Evolutionary conservation across 2,113 vertebrate species (phyloP), one percentile per base, ranked within the genome.

Genomic region (Larimichthys polyactis): DNA sequence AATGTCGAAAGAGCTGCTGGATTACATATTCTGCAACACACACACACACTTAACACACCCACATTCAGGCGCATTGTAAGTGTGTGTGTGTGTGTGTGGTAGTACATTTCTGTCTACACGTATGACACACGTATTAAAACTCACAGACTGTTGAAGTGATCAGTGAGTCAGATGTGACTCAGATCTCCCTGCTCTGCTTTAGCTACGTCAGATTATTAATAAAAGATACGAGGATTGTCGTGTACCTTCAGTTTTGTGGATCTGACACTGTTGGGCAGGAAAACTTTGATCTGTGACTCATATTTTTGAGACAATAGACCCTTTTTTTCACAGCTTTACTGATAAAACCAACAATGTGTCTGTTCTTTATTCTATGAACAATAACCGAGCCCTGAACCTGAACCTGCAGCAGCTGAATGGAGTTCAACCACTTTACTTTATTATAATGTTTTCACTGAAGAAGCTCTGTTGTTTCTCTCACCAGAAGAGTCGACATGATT

Each of bases 1-100:
- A 92, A 93, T 94, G 90, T 72, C 0, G 80, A 88, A 75, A 82
- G 62, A 86, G 82, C 32, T 8, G 91, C 58, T 89, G 83, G 86
- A 87, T 86, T 77, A 81, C 89, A 94, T 92, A 77, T 72, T 90
- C 54, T 58, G 43, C 64, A 49, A 20, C 65, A 67, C 51, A 49
- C 43, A 49, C 43, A 27, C 22, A 12, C 15, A 66, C 54, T 55
- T 12, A 73, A 22, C 75, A 83, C 62, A 63, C 49, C 16, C 69
- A 70, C 67, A 49, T 36, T 8, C 5, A 49, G 11, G 40, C n/a
- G 8, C 0, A 29, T 8, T 24, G 3, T 51, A 36, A 36, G 60
- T 51, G 8, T 19, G 70, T 48, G 14, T 19, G 70, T 48, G 14
- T 4, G 15, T 27, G 15, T 2, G 14, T 54, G 51, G 10, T 4